A percentile compares a stretch with the other conserved stretches of the same genome.
Conservation (phyloP, 2,797 vertebrate genomes). For the Schizopygopsis malacanthus region DNA sequence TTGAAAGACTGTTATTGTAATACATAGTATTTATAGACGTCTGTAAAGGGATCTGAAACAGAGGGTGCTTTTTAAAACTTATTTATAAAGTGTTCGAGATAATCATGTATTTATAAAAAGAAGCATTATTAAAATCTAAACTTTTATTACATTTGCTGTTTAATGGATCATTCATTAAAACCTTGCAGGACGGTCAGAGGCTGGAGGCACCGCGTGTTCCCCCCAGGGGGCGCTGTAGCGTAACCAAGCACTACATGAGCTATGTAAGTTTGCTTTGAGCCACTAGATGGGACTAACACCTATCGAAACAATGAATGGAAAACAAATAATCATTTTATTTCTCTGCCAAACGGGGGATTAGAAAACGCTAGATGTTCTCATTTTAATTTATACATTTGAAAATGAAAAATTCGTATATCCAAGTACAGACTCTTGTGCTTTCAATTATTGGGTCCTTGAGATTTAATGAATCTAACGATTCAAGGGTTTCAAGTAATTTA, state of each 20-base stretch:
- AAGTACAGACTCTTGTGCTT: conserved; percentile 48
- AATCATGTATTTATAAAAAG: conserved; percentile 67
- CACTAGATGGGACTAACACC: conserved; percentile 47
- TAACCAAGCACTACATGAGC: neutral
- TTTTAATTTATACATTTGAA: conserved; percentile 52
- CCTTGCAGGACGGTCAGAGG: neutral
- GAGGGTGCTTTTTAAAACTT: conserved; percentile 62
- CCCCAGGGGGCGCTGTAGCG: neutral
- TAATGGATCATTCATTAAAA: conserved; percentile 3
- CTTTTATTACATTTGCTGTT: conserved; percentile 59
- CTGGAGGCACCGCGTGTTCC: neutral
- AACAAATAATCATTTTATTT: neutral
- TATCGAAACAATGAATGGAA: neutral
- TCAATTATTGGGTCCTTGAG: conserved; percentile 54
- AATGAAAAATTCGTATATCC: conserved; percentile 50
- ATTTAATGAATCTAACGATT: conserved; percentile 59
- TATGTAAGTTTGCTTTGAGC: neutral
- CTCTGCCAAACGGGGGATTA: neutral
- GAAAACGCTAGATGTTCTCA: neutral
- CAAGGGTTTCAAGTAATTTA: conserved; percentile 32
- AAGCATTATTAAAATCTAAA: conserved; percentile 62
- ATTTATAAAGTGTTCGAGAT: conserved; percentile 65
- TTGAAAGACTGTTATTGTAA: conserved; percentile 57
- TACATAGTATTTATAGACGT: conserved; percentile 63
- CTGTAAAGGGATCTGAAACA: conserved; percentile 61